Percentiles rank a stretch among this genome's conserved stretches.
phyloP scores from a whole-genome alignment of 2,797 vertebrate species.

The Fundulus diaphanus region DNA sequence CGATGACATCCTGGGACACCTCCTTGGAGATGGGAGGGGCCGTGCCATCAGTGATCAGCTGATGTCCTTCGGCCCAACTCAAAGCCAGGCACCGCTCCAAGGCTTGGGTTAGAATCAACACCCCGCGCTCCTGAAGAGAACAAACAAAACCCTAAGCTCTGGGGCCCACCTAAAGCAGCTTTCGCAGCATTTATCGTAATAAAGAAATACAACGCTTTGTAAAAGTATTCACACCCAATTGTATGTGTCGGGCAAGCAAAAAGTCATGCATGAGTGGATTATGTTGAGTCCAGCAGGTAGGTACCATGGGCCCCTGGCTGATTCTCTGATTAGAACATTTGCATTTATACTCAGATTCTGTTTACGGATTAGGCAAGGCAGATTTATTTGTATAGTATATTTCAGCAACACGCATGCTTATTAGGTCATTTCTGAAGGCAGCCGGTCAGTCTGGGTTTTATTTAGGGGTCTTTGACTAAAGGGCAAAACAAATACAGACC shows the following conservation, averaged over 20 bases:
- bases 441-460: neutral
- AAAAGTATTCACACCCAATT: neutral
- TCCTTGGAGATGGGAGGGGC: slow-evolving; percentile 61
- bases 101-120: slow-evolving; percentile 70
- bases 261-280: neutral
- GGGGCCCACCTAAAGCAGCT: neutral
- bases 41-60: slow-evolving; percentile 55
- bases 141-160: neutral
- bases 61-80: slow-evolving; percentile 61
- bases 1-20: slow-evolving; percentile 67
- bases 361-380: too few relatives aligned
- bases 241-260: neutral
- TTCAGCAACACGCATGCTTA: too few relatives aligned
- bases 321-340: neutral
- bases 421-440: neutral
- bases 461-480: neutral
- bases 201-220: neutral
- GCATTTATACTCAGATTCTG: neutral
- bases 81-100: slow-evolving; percentile 73
- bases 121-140: slow-evolving; percentile 64
- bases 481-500: neutral
- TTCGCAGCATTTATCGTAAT: neutral
- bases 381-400: too few relatives aligned
- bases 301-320: neutral
- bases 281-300: neutral